Base-by-base conservation (phyloP, 1,140 invertebrate species). In the Drosophila navojoa region DNA sequence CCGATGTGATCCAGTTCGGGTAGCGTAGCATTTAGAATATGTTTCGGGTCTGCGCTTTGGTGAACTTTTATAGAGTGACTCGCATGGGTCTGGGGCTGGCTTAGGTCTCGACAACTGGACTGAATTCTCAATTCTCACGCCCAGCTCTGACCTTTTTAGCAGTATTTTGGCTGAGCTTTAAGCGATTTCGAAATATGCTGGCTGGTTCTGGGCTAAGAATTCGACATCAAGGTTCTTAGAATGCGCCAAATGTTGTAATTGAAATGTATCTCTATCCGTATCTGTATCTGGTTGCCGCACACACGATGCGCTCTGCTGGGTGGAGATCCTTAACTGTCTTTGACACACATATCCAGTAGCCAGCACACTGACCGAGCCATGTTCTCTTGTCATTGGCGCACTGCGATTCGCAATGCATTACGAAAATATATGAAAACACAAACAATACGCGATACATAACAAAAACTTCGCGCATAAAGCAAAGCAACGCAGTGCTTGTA, bases 341-440 rank as follows among this genome's bases (percentile, higher is more conserved):
- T 87, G 82, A 89, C 82, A 86, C 66, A 87, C 75, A 86, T 86
- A 78, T 86, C 81, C 69, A 77, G 71, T 86, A 81, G 76, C 81
- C 54, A 64, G 76, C 53, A 64, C 49, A 69, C 29, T 68, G 60
- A 76, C 49, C 54, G 45, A 72, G 42, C 71, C 66, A 27, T 71
- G 73, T 74, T 74, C 64, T 85, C 62, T 69, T 64, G 64, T 67
- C 42, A 78, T 76, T 74, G 71, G 59, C 53, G 62, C 57, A 61
- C 68, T 9, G 11, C 9, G 35, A 64, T 47, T 47, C 62, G 62
- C 52, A 29, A 29, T 64, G 27, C 27, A 75, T 71, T 60, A 59
- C 84, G 67, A 62, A 68, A 53, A 66, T 16, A 40, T 44, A 66
- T 32, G 22, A 58, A 54, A 72, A 84, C 60, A 10, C n/a, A 78